phyloP scores from a whole-genome alignment of 1,140 invertebrate species.

The Pentalonia nigronervosa region DNA sequence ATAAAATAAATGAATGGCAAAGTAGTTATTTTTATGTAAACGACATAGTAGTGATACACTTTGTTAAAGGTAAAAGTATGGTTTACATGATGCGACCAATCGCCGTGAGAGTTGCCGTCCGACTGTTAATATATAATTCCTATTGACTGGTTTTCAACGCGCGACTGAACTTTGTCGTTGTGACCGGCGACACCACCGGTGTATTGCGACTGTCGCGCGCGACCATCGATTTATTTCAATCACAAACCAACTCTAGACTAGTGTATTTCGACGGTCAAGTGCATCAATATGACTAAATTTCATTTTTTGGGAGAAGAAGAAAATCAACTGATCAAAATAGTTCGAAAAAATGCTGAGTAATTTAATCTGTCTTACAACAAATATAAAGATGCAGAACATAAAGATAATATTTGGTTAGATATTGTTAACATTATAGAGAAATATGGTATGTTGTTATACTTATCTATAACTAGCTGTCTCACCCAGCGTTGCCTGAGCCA shows the following conservation, averaged over 20 bases:
- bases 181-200: neutral
- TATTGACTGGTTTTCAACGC: too few relatives aligned
- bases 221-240: neutral
- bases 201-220: neutral
- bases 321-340: neutral
- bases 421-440: neutral
- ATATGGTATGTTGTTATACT: neutral
- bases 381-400: slow-evolving; percentile 21
- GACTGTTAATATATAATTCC: too few relatives aligned
- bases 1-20: too few relatives aligned
- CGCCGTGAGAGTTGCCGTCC: too few relatives aligned
- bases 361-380: neutral
- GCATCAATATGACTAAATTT: neutral
- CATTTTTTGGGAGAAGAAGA: neutral
- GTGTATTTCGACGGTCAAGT: neutral
- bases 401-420: neutral
- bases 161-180: too few relatives aligned
- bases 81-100: too few relatives aligned
- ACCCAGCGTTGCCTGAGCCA: too few relatives aligned
- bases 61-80: too few relatives aligned
- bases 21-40: too few relatives aligned
- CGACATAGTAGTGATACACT: too few relatives aligned
- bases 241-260: neutral
- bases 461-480: too few relatives aligned
- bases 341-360: neutral